A percentile compares a stretch with the other conserved stretches of the same genome.
phyloP scores from a whole-genome alignment of 1,140 invertebrate genomes.

The Calephelis virginiensis region DNA sequence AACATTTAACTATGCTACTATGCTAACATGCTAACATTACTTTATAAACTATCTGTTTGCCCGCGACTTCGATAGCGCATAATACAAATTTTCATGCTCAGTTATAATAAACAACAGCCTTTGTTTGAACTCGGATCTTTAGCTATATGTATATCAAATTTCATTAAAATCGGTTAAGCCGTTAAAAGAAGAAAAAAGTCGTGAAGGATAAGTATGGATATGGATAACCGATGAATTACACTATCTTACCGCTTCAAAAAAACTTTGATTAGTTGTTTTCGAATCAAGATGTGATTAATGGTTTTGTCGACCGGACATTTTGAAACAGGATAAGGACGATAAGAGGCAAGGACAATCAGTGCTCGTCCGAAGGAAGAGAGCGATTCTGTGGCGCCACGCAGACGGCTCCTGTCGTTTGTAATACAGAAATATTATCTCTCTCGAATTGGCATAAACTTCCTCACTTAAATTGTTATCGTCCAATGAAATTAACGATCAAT shows the following conservation, averaged over 20 bases:
- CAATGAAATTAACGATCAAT: conserved; percentile 13
- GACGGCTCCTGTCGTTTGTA: conserved; percentile 12
- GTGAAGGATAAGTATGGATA: too few relatives aligned
- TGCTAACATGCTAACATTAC: too few relatives aligned
- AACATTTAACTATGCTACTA: too few relatives aligned
- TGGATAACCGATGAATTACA: too few relatives aligned
- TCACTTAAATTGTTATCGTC: conserved; percentile 12
- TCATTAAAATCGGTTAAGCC: too few relatives aligned
- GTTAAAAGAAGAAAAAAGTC: too few relatives aligned
- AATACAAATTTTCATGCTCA: too few relatives aligned
- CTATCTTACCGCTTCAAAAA: neutral
- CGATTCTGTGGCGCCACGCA: conserved; percentile 56
- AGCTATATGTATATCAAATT: too few relatives aligned
- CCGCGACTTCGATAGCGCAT: too few relatives aligned
- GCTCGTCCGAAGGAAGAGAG: conserved; percentile 51
- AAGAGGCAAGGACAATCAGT: conserved; percentile 52
- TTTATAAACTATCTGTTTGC: too few relatives aligned
- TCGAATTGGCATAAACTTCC: conserved; percentile 15
- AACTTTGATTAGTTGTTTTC: neutral
- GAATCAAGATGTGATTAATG: conserved; percentile 4
- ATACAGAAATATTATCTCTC: conserved; percentile 7
- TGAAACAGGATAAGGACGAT: conserved; percentile 49
- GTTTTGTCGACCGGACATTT: conserved; percentile 33
- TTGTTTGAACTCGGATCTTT: too few relatives aligned
- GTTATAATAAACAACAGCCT: too few relatives aligned